Evolutionary conservation across 1,140 invertebrate genomes (phyloP), one percentile per base, ranked within the genome.

Genomic region (Vanessa atalanta): DNA sequence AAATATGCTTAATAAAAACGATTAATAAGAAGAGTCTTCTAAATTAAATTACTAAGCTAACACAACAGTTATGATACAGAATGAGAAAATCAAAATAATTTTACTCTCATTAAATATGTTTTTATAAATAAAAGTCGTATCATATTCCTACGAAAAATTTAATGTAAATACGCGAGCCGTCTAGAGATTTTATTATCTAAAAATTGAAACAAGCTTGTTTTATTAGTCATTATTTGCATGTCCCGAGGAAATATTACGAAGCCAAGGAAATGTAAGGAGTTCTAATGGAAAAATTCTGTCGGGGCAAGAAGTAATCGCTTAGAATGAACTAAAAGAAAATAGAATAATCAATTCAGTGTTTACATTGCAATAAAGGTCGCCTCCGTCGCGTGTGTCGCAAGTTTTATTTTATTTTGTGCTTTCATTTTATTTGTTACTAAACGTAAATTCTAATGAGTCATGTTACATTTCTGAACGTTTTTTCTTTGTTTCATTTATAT

Each of bases 181-280:
- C 53, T 55, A 9, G 20, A 57, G 12, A 57, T 57, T 61, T 61
- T 61, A 61, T 43, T 43, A 61, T 31, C 12, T 31, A 61, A 61
- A 61, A 15, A 37, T 61, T 20, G 16, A 57, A 57, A 57, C 20
- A 57, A 57, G 20, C 20, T 23, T 23, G 23, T 23, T 61, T 61
- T 69, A 69, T 69, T 69, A 47, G n/a, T 57, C 66, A 57, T 69
- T 69, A 26, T 69, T 43, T 69, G 53, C 53, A 55, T 57, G 50
- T 47, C 66, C 57, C 48, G 47, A 47, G 23, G 31, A 61, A 61
- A 61, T 61, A 61, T 61, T 57, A 23, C 13, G 20, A 20, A 20
- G 51, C 14, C 53, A 12, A 15, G 16, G 53, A 57, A 55, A 68
- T 47, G 65, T 23, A 47, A 16, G 43, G n/a, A 26, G 16, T 57